Base-by-base conservation (phyloP, 2,888 invertebrate genomes). In the Drosophila niveifrons region DNA sequence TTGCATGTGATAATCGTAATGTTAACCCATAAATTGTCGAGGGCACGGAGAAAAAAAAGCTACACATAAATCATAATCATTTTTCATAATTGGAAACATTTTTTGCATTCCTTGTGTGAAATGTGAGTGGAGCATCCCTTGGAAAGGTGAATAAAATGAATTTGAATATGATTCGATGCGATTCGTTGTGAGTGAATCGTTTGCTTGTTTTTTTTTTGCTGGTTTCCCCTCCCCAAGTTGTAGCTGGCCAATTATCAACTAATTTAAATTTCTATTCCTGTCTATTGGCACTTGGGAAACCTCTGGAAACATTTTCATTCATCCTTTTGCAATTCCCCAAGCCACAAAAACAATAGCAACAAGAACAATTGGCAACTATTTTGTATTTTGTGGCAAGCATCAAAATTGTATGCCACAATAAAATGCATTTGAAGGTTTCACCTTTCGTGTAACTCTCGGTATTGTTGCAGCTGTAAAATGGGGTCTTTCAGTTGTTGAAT, bases 191-290 rank as follows among this genome's bases (percentile, higher is more conserved):
- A 36, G 8, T 15, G 39, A 41, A 41, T 13, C 39, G 39, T 41
- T 41, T 15, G 36, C 4, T 36, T n/a, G 36, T 11, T n/a, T n/a
- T n/a, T n/a, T n/a, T n/a, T n/a, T n/a, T n/a, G n/a, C 41, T 47
- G 44, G 8, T 9, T 23, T 23, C 3, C 18, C 18, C 23, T n/a
- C 23, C 28, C 28, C 15, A 13, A 36, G 36, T 17, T 59, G 41
- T 48, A 62, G 47, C 43, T 53, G 57, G 15, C 41, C 55, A 67
- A 72, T 72, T 66, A 72, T 36, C 43, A 59, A 56, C 72, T 72
- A 67, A 72, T 72, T 72, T 72, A 58, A 58, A 72, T 72, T 58
- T 72, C 51, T 55, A 72, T 72, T 58, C 63, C 51, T 55, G 50
- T 34, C 53, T 57, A 72, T 72, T 62, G 66, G 72, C 72, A 66